Percentiles rank a stretch among this genome's conserved stretches.
Conservation (phyloP, 2,888 invertebrate species). For the Minunthozetes semirufus region DNA sequence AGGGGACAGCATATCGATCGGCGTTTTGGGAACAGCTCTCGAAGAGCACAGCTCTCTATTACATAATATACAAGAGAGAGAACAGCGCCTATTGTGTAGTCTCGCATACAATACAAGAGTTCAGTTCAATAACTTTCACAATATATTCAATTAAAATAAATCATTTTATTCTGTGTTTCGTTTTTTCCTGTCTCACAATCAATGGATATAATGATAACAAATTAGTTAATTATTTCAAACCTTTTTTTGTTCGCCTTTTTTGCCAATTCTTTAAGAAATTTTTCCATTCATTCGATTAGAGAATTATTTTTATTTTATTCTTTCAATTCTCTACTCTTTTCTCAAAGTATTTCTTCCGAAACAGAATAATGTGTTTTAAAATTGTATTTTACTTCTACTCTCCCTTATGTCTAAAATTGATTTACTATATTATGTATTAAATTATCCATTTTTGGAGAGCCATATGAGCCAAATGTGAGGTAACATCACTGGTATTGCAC, state of each 20-base stretch:
- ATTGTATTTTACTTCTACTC: no score
- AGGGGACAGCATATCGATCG: conserved; percentile 9
- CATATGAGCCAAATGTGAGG: background rate
- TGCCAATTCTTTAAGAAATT: no score
- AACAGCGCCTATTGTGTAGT: background rate
- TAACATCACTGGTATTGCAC: background rate
- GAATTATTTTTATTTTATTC: background rate
- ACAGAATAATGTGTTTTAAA: no score
- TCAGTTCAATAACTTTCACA: conserved; percentile 24
- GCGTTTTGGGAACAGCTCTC: background rate
- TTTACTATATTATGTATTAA: background rate
- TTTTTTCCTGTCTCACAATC: background rate
- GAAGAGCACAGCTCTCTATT: conserved; percentile 4
- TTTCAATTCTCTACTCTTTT: background rate
- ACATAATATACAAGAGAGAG: background rate
- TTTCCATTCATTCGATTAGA: background rate
- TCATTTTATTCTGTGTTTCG: conserved; percentile 16
- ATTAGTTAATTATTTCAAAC: conserved; percentile 19
- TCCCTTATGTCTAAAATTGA: background rate
- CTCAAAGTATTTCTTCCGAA: no score
- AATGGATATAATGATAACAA: conserved; percentile 19
- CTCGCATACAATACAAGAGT: conserved; percentile 9
- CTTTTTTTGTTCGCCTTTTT: background rate
- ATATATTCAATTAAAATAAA: conserved; percentile 30
- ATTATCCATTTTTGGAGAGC: background rate